Evolutionary conservation across 2,113 vertebrate genomes (phyloP).

Genomic region (Takifugu flavidus): DNA sequence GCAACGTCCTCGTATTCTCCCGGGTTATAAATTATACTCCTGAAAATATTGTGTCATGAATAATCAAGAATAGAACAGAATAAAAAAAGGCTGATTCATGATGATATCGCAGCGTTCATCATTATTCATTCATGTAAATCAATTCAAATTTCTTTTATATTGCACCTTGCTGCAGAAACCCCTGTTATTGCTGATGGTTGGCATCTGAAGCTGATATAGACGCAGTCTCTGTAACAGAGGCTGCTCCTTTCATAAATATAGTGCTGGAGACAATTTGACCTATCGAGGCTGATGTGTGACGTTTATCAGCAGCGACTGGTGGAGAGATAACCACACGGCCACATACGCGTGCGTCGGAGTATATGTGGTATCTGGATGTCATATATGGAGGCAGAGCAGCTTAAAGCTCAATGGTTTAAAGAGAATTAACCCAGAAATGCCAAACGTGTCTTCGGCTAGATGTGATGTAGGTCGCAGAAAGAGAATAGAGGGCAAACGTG

Average conservation of each 20-base stretch:
- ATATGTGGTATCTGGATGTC: conserved; percentile 5
- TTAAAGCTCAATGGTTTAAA: conserved; percentile 13
- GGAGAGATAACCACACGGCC: conserved; percentile 4
- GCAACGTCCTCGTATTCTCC: background rate
- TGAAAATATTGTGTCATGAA: too few relatives aligned
- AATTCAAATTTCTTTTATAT: too few relatives aligned
- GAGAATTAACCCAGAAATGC: conserved; percentile 65
- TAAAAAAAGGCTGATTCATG: background rate
- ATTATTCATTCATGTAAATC: too few relatives aligned
- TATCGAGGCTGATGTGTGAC: conserved; percentile 22
- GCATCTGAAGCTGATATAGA: too few relatives aligned
- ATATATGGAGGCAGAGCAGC: conserved; percentile 28
- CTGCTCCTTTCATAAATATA: background rate
- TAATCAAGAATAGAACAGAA: background rate
- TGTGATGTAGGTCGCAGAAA: conserved; percentile 16
- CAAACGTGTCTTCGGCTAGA: conserved; percentile 33
- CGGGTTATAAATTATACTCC: too few relatives aligned
- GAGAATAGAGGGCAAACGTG: conserved; percentile 5
- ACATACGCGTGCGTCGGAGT: conserved; percentile 10
- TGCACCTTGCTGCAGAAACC: background rate
- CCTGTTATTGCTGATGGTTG: too few relatives aligned
- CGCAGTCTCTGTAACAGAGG: too few relatives aligned
- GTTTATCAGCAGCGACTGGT: conserved; percentile 12
- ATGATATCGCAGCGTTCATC: too few relatives aligned
- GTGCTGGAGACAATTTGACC: conserved; percentile 32